A percentile compares a stretch with the other conserved stretches of the same genome.
Evolutionary conservation across 1,140 invertebrate species (phyloP).

Genomic region (Goniozus legneri): DNA sequence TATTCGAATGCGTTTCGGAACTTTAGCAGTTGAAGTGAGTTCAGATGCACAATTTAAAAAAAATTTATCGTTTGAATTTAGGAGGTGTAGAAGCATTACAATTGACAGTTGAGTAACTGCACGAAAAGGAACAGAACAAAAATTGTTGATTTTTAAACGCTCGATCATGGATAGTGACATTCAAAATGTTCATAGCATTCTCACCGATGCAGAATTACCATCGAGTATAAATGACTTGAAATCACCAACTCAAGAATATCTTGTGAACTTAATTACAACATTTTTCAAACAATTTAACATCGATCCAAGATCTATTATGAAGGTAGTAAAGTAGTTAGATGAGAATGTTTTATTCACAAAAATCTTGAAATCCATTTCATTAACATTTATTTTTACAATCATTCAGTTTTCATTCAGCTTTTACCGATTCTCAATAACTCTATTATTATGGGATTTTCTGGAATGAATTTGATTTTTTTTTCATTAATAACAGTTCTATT

Average conservation of each 20-base stretch:
- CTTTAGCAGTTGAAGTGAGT: no score
- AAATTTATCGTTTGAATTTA: no score
- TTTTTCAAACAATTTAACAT: slow-evolving; percentile 28
- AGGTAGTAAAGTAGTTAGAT: slow-evolving; percentile 12
- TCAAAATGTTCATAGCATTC: slow-evolving; percentile 21
- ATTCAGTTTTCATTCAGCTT: no score
- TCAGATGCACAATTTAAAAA: no score
- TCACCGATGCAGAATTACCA: slow-evolving; percentile 26
- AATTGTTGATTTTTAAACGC: no score
- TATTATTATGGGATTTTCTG: background rate
- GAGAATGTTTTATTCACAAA: background rate
- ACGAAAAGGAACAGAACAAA: background rate
- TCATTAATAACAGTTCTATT: slow-evolving; percentile 7
- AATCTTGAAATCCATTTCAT: background rate
- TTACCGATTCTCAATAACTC: no score
- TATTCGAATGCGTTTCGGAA: no score
- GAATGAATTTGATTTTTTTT: background rate
- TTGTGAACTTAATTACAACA: slow-evolving; percentile 23
- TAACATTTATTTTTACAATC: background rate
- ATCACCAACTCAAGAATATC: slow-evolving; percentile 32
- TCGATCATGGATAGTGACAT: slow-evolving; percentile 16
- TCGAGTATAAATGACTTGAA: slow-evolving; percentile 26
- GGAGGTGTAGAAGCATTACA: no score
- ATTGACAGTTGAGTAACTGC: background rate
- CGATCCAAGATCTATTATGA: slow-evolving; percentile 21